Evolutionary conservation across 2,113 vertebrate species (phyloP), one percentile per base, ranked within the genome.

Genomic region (Rhinogobius similis): DNA sequence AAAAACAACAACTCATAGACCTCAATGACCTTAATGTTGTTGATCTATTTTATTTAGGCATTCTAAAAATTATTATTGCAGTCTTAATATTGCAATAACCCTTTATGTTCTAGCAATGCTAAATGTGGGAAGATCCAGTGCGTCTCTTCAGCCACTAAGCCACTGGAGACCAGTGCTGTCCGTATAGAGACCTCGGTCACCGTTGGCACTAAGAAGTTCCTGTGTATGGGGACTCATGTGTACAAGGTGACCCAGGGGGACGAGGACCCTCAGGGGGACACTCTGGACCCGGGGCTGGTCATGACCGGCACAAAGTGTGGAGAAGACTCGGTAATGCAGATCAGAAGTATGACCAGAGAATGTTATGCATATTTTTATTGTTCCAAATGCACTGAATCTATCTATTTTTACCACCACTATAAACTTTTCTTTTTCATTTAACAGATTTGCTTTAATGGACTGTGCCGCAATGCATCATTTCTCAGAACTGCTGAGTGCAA

Each of bases 101-200:
- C 66, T 64, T 59, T 29, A 4, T 4, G 53, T 52, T n/a, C 65
- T 73, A 99, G 98, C 64, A 93, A 98, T 77, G 94, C 95, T 43
- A 96, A 94, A 82, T 99, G 98, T 68, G 98, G 98, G 46, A 99
- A 99, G 90, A 98, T 99, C 87, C 98, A 99, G 89, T 99, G 98
- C 79, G 91, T 92, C 77, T 94, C 94, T 23, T 84, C 93, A 0
- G 93, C 94, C 43, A 68, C 78, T 32, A 96, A 95, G 32, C 96
- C 98, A 21, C 82, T 96, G 63, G 94, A 95, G 82, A 89, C 92
- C 86, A 98, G 95, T 0, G 96, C 96, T 0, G 98, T 99, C 7
- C 16, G 94, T 23, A 99, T 99, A 4, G 94, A 98, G 76, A 99
- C 98, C 43, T 96, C 89, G 0, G 92, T 98, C 66, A 75, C 0